Percentiles rank a stretch among this genome's conserved stretches.
These are phyloP conservation scores for Naso thynnoides DNA, from an alignment of 2,797 vertebrate species.

Conservation along the genomic window DNA sequence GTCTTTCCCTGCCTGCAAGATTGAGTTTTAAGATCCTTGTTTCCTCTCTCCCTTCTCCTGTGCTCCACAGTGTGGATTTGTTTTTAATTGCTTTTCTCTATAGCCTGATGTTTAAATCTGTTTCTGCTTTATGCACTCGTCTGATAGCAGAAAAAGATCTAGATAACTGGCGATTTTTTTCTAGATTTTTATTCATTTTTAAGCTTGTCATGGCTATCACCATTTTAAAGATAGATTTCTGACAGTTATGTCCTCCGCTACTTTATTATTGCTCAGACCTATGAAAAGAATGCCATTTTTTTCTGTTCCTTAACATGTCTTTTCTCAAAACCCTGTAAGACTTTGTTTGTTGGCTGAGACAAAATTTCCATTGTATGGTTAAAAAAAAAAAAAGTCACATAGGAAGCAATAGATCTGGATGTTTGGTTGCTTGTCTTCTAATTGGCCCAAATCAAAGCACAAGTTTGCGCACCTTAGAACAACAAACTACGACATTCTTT, in stretches of 20 bases:
- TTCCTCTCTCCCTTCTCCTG: conserved; percentile 5
- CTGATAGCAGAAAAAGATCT: conserved; percentile 43
- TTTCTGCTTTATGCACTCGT: conserved; percentile 36
- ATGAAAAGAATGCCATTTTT: conserved; percentile 3
- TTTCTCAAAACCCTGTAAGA: not conserved
- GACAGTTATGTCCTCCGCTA: conserved; percentile 19
- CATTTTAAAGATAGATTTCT: conserved; percentile 51
- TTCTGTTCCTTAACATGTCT: conserved; percentile 10
- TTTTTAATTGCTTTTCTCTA: conserved; percentile 62
- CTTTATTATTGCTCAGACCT: conserved; percentile 15
- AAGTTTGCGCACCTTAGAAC: conserved; percentile 44
- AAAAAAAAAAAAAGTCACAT: not conserved
- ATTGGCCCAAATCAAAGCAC: conserved; percentile 66
- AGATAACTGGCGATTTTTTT: conserved; percentile 47
- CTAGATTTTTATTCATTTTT: conserved; percentile 61
- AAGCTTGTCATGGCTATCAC: conserved; percentile 47
- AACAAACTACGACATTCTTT: not conserved
- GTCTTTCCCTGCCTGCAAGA: conserved; percentile 99
- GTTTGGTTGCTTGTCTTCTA: conserved; percentile 24
- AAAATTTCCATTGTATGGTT: not conserved
- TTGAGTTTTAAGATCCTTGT: conserved; percentile 91
- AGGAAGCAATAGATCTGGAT: not conserved
- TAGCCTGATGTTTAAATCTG: conserved; percentile 52
- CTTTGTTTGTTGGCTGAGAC: conserved; percentile 23
- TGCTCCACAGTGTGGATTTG: conserved; percentile 47